Evolutionary conservation across 2,113 vertebrate genomes (phyloP).

Genomic region (Psettodes erumei): DNA sequence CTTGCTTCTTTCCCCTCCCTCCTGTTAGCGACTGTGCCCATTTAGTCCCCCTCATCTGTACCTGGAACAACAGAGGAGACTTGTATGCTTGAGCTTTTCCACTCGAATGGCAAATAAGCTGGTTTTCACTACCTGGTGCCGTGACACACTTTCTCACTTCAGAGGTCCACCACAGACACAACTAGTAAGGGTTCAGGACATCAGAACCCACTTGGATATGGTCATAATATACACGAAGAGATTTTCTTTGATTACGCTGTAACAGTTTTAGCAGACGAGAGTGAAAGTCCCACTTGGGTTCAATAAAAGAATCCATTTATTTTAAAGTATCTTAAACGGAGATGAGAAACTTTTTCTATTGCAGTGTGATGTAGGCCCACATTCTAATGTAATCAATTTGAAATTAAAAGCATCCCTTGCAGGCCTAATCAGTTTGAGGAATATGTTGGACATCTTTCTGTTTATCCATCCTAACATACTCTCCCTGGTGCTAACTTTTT

Average conservation of each 20-base stretch:
- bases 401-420: not conserved
- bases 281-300: not conserved
- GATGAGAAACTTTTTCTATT: not conserved
- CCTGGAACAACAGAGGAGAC: constrained; percentile 65
- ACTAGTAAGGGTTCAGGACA: not conserved
- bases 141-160: constrained; percentile 48
- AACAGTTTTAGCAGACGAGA: not conserved
- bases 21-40: constrained; percentile 57
- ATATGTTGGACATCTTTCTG: constrained; percentile 22
- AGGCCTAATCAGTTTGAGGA: constrained; percentile 9
- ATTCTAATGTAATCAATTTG: not conserved
- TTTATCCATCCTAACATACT: constrained; percentile 35
- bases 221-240: not conserved
- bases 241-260: not conserved
- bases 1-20: constrained; percentile 59
- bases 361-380: not conserved
- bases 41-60: constrained; percentile 64
- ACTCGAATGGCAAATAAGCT: constrained; percentile 65
- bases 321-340: not conserved
- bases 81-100: constrained; percentile 59
- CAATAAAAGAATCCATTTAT: not conserved
- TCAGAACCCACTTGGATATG: not conserved
- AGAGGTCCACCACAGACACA: constrained; percentile 4
- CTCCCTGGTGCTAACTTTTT: constrained; percentile 29
- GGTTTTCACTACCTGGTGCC: constrained; percentile 58